These are phyloP conservation scores for Hirtodrosophila duncani DNA, from an alignment of 2,888 invertebrate species.

Conservation along the genomic window DNA sequence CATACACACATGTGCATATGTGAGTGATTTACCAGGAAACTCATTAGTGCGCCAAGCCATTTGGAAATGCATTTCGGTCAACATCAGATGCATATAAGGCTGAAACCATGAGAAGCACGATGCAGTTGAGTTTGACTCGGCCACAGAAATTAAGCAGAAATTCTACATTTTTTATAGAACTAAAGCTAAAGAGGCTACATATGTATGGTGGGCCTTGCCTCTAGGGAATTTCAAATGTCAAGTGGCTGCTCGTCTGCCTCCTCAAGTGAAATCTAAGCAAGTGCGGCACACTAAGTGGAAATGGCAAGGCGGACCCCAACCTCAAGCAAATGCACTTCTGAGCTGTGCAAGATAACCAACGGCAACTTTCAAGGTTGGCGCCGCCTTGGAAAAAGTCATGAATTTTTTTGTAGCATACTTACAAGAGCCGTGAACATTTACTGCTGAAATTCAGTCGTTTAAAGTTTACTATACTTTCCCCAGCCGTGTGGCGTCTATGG, in stretches of 20 bases:
- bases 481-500: neutral
- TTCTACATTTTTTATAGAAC: too few relatives aligned
- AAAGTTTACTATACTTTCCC: too few relatives aligned
- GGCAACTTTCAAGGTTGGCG: constrained; percentile 23
- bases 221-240: neutral
- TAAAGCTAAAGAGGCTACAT: too few relatives aligned
- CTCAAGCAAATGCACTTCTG: constrained; percentile 15
- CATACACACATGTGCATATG: neutral
- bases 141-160: too few relatives aligned
- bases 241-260: neutral
- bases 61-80: constrained; percentile 1
- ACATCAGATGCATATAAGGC: neutral
- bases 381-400: neutral
- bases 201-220: too few relatives aligned
- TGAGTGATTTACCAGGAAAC: constrained; percentile 1
- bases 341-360: constrained; percentile 16
- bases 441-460: too few relatives aligned
- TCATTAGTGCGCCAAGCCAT: constrained; percentile 30
- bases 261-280: neutral
- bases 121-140: constrained; percentile 2
- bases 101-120: neutral
- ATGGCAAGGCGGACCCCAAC: constrained; percentile 7
- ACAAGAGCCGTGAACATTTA: constrained; percentile 3
- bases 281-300: constrained; percentile 7
- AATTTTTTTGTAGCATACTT: constrained; percentile 6